Evolutionary conservation across 2,888 invertebrate genomes (phyloP), one percentile per base, ranked within the genome.

Genomic region (Carabus problematicus): DNA sequence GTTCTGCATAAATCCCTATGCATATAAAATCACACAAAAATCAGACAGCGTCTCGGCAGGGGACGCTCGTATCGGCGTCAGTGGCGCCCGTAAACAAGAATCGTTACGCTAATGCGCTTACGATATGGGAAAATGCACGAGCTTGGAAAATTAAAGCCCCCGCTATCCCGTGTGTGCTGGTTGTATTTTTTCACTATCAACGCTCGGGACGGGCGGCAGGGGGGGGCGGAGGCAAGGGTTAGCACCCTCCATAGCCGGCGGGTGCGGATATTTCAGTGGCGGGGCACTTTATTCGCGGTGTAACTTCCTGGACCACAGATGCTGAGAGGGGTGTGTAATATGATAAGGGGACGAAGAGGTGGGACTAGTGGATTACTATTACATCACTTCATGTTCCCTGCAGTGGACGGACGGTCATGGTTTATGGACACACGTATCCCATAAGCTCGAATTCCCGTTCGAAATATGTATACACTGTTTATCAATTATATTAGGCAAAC

Each of bases 21-120:
- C n/a, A n/a, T 29, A 29, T 29, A 29, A 29, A 29, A 29, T 29
- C 29, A 29, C 6, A 45, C 43, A 16, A 60, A 60, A 60, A 45
- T 60, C 43, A 60, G 29, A 45, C 29, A 60, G 42, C 58, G 12
- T n/a, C 39, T n/a, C 41, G 12, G 58, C 58, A 14, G 6, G 29
- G 6, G 29, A 6, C 29, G 29, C 29, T 29, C 29, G 8, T 14
- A 42, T 42, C 29, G 29, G 29, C 42, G 9, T 42, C 8, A 8
- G n/a, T n/a, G 3, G 12, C 12, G 12, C 45, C 7, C 14, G 40
- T 52, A 52, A 63, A 63, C 63, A 63, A 63, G 54, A 54, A 63
- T 63, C 63, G 63, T 54, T 63, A 63, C 39, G 41, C 52, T 63
- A 63, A 63, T 40, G 52, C 52, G 63, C 52, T 63, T 63, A 63